Evolutionary conservation across 2,113 vertebrate species (phyloP).

Genomic region (Paedocypris sp.): DNA sequence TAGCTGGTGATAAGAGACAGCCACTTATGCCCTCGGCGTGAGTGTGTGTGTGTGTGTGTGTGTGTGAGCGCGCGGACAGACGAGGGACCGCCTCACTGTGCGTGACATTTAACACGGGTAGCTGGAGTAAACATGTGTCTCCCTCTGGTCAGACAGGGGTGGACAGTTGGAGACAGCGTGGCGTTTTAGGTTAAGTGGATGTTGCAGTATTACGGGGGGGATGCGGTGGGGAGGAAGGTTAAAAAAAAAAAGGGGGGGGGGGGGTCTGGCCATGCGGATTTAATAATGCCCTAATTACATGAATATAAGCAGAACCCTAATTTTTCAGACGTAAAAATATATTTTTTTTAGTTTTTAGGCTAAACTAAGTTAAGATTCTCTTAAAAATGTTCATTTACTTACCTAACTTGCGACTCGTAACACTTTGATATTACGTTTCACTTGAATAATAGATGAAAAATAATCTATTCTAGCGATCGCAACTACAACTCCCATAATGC

Average conservation of each 20-base stretch:
- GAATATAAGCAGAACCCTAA: too few species aligned
- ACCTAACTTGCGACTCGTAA: too few species aligned
- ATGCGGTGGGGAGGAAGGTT: too few species aligned
- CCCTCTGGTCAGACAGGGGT: conserved; percentile 24
- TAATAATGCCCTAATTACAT: too few species aligned
- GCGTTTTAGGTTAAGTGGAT: conserved; percentile 33
- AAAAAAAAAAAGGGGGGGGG: neutral
- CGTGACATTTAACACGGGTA: conserved; percentile 35
- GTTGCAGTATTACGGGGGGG: conserved; percentile 24
- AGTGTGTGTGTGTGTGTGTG: conserved; percentile 11
- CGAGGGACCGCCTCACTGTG: conserved; percentile 23
- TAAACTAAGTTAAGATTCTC: too few species aligned
- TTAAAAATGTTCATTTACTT: too few species aligned
- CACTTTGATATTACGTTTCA: too few species aligned
- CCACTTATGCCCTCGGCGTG: conserved; percentile 25
- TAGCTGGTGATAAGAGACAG: conserved; percentile 33
- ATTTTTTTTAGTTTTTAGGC: too few species aligned
- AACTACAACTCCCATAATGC: too few species aligned
- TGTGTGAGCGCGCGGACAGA: neutral
- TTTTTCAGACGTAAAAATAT: too few species aligned
- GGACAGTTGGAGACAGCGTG: conserved; percentile 30
- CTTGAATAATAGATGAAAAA: too few species aligned
- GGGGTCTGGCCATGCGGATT: neutral
- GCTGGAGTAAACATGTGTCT: conserved; percentile 33
- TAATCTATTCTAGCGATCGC: too few species aligned